Percentiles rank a stretch among this genome's conserved stretches.
phyloP scores from a whole-genome alignment of 2,113 vertebrate species.

The Lota lota region DNA sequence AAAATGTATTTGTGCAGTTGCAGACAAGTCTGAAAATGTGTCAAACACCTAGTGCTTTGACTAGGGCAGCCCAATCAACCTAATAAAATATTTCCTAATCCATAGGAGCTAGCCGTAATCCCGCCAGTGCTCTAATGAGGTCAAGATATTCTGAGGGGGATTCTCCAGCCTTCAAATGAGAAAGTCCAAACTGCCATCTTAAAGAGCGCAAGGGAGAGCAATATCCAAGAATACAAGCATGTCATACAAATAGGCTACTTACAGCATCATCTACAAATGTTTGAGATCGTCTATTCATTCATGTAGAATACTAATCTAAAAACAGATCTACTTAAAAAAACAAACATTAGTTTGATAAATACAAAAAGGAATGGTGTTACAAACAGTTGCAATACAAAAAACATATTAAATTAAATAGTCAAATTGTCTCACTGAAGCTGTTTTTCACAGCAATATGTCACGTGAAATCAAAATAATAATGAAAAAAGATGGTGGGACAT shows the following conservation, averaged over 20 bases:
- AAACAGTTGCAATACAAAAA: neutral
- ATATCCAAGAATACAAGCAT: neutral
- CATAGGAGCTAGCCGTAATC: constrained; percentile 54
- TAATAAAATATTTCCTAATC: constrained; percentile 53
- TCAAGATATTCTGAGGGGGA: constrained; percentile 53
- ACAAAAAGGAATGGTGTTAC: neutral
- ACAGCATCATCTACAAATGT: constrained; percentile 7
- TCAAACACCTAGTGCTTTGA: constrained; percentile 41
- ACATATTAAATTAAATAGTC: neutral
- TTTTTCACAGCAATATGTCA: too few relatives aligned
- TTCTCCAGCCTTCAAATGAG: constrained; percentile 27
- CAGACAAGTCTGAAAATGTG: constrained; percentile 47
- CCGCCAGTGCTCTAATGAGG: constrained; percentile 50
- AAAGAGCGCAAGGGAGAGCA: neutral
- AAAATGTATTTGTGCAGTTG: constrained; percentile 43
- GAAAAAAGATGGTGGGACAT: constrained; percentile 35
- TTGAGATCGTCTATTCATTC: neutral
- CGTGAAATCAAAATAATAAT: neutral
- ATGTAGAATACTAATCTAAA: neutral
- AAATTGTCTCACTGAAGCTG: neutral
- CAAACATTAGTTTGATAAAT: constrained; percentile 28
- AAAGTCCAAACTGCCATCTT: constrained; percentile 27
- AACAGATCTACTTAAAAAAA: constrained; percentile 1
- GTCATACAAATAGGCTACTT: constrained; percentile 9
- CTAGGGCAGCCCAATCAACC: constrained; percentile 38